Conservation (phyloP, 2,888 invertebrate genomes). For the Mythimna ferrago region DNA sequence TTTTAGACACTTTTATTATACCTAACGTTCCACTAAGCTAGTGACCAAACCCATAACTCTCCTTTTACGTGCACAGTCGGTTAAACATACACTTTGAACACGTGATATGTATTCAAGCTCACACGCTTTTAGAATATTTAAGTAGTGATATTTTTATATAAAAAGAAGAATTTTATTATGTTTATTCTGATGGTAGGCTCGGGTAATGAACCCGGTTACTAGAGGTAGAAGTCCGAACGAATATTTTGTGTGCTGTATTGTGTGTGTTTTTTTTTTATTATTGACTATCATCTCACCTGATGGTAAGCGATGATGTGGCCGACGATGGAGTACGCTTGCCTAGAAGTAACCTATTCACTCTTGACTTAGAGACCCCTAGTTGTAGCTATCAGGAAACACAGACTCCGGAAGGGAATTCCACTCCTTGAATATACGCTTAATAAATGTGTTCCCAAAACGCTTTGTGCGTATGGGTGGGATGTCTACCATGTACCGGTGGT, state of each 20-base stretch:
- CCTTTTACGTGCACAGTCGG: conserved; percentile 19
- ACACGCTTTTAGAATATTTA: conserved; percentile 26
- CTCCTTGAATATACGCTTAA: too few species aligned
- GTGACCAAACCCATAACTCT: conserved; percentile 29
- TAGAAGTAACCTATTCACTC: too few species aligned
- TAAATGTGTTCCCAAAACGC: too few species aligned
- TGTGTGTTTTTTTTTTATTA: too few species aligned
- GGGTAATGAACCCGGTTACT: conserved; percentile 15
- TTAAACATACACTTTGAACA: conserved; percentile 2
- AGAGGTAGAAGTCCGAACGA: background rate
- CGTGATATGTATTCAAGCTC: background rate
- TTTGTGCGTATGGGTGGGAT: too few species aligned
- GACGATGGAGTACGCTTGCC: too few species aligned
- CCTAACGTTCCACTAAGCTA: conserved; percentile 27
- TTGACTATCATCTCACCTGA: too few species aligned
- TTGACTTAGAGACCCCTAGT: too few species aligned
- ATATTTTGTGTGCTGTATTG: background rate
- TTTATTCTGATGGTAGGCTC: background rate
- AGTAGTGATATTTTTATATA: background rate
- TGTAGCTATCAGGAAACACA: too few species aligned
- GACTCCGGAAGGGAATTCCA: too few species aligned
- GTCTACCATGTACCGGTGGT: too few species aligned
- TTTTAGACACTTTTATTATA: conserved; percentile 18
- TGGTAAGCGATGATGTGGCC: too few species aligned
- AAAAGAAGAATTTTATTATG: background rate